Evolutionary conservation across 35 echinoderm and acorn worm genomes (phyloP).

Genomic region (Diadema setosum): DNA sequence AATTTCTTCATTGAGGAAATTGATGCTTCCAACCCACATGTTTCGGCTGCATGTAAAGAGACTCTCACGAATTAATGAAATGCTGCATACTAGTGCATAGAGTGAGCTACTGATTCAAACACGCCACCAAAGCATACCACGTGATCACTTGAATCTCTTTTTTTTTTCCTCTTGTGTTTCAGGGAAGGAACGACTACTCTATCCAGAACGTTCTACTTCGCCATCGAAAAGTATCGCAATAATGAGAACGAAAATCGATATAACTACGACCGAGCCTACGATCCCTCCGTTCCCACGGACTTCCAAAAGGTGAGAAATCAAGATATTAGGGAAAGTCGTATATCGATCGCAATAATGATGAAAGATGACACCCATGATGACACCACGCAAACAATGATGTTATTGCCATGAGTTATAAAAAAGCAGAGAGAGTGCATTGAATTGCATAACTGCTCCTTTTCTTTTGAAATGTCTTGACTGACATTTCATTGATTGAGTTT

Average conservation of each 20-base stretch:
- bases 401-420: background rate
- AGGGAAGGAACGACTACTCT: background rate
- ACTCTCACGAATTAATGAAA: too few relatives aligned
- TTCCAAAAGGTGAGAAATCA: background rate
- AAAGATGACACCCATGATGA: background rate
- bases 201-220: background rate
- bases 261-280: background rate
- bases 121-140: too few relatives aligned
- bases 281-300: background rate
- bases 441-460: too few relatives aligned
- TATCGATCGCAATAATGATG: background rate
- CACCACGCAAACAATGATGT: background rate
- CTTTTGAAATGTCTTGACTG: background rate
- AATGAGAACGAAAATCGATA: conserved; percentile 1
- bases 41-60: too few relatives aligned
- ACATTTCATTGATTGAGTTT: background rate
- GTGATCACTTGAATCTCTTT: too few relatives aligned
- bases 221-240: background rate
- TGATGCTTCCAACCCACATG: too few relatives aligned
- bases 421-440: too few relatives aligned
- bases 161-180: too few relatives aligned
- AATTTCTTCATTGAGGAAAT: too few relatives aligned
- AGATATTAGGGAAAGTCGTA: background rate
- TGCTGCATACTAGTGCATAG: too few relatives aligned
- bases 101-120: too few relatives aligned